Evolutionary conservation across 2,888 invertebrate species (phyloP).

Genomic region (Meliscaeva auricollis): DNA sequence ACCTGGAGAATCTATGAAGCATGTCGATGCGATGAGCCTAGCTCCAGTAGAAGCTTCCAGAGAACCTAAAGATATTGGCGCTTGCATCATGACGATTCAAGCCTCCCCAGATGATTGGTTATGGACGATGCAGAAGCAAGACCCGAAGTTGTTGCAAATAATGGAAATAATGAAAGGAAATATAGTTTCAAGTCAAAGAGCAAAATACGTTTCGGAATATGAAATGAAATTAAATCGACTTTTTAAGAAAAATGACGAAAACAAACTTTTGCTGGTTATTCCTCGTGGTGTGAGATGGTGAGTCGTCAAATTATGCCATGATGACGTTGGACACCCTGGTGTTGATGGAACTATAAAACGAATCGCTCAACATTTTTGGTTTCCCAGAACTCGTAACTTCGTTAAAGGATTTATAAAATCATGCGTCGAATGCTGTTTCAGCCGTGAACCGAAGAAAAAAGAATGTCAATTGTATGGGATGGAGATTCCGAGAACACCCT

Average conservation of each 20-base stretch:
- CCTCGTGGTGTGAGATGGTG: constrained; percentile 35
- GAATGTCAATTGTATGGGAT: constrained; percentile 51
- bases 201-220: constrained; percentile 6
- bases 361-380: constrained; percentile 52
- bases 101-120: constrained; percentile 57
- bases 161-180: constrained; percentile 11
- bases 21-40: constrained; percentile 52
- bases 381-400: constrained; percentile 32
- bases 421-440: constrained; percentile 57
- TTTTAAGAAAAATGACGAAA: constrained; percentile 18
- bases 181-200: constrained; percentile 2
- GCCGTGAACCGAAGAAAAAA: constrained; percentile 26
- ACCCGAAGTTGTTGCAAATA: constrained; percentile 46
- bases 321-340: constrained; percentile 56
- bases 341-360: constrained; percentile 44
- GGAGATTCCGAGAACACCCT: constrained; percentile 51
- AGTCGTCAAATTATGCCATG: constrained; percentile 43
- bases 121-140: constrained; percentile 58
- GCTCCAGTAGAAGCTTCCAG: constrained; percentile 36
- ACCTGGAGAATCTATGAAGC: constrained; percentile 48
- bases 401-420: constrained; percentile 50
- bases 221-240: constrained; percentile 32
- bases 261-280: constrained; percentile 15
- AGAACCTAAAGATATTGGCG: constrained; percentile 31
- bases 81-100: constrained; percentile 36